phyloP scores from a whole-genome alignment of 2,113 vertebrate species.

The Labeo rohita region DNA sequence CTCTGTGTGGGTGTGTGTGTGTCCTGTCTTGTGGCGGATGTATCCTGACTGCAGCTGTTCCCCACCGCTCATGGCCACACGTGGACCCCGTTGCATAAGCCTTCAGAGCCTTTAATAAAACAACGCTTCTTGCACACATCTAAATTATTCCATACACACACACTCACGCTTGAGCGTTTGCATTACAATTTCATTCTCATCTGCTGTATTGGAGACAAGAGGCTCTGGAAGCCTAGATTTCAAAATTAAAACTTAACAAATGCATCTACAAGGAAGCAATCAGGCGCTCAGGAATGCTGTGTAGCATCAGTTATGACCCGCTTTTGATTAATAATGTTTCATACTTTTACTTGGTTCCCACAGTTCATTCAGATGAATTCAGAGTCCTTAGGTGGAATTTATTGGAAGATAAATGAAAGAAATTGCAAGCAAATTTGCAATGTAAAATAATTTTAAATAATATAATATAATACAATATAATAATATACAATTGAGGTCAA shows the following conservation, averaged over 20 bases:
- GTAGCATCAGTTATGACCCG: not conserved
- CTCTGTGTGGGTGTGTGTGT: not conserved
- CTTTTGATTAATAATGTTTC: not conserved
- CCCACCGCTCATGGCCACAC: constrained; percentile 19
- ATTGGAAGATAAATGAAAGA: not conserved
- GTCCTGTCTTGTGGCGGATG: not conserved
- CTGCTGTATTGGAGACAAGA: not conserved
- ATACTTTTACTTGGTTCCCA: not conserved
- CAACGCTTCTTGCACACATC: not conserved
- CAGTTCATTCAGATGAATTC: not conserved
- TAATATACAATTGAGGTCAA: too few relatives aligned
- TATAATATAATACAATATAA: too few relatives aligned
- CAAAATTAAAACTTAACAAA: not conserved
- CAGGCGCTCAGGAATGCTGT: not conserved
- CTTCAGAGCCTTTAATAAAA: constrained; percentile 34
- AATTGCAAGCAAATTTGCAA: not conserved
- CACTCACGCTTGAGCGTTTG: not conserved
- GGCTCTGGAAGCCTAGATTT: not conserved
- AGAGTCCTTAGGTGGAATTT: not conserved
- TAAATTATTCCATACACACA: not conserved
- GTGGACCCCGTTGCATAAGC: constrained; percentile 1
- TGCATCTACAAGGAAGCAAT: not conserved
- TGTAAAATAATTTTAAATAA: too few relatives aligned
- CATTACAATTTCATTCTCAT: not conserved
- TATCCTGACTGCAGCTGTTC: constrained; percentile 31